These are phyloP conservation scores for Mergus octosetaceus DNA, from an alignment of 2,797 vertebrate genomes.

Conservation along the genomic window DNA sequence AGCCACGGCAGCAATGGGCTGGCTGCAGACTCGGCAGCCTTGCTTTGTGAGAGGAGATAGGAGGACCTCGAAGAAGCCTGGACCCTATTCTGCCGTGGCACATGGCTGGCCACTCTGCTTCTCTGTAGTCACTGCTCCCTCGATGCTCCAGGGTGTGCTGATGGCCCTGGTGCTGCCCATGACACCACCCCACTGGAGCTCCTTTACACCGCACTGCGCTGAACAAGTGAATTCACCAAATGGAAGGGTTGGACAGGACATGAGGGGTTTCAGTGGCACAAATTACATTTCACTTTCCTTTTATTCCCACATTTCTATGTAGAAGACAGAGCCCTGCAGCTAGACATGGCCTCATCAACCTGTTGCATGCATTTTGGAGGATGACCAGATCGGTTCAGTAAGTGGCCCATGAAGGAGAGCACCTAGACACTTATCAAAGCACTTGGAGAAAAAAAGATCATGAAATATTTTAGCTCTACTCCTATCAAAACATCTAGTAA, in stretches of 20 bases:
- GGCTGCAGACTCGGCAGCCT: background rate
- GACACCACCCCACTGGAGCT: background rate
- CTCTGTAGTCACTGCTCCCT: background rate
- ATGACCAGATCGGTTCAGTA: background rate
- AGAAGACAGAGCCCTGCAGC: background rate
- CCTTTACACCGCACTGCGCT: background rate
- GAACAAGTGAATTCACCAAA: background rate
- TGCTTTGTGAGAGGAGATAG: background rate
- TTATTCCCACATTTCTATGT: background rate
- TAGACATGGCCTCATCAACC: background rate
- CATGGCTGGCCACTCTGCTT: rapidly evolving
- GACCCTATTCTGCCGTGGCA: background rate
- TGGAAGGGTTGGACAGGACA: background rate
- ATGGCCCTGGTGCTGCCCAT: background rate
- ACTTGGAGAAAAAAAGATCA: conserved; percentile 12
- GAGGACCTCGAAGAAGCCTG: background rate
- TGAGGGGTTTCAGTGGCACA: background rate
- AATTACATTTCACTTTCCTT: background rate
- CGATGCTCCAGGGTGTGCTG: background rate
- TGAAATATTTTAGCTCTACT: background rate
- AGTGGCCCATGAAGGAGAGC: background rate
- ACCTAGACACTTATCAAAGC: background rate
- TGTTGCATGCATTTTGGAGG: background rate
- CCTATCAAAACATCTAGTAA: conserved; percentile 40
- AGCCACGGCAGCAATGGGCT: background rate